Percentiles rank a stretch among this genome's conserved stretches.
Evolutionary conservation across 2,797 vertebrate genomes (phyloP).

Genomic region (Triplophysa bombifrons): DNA sequence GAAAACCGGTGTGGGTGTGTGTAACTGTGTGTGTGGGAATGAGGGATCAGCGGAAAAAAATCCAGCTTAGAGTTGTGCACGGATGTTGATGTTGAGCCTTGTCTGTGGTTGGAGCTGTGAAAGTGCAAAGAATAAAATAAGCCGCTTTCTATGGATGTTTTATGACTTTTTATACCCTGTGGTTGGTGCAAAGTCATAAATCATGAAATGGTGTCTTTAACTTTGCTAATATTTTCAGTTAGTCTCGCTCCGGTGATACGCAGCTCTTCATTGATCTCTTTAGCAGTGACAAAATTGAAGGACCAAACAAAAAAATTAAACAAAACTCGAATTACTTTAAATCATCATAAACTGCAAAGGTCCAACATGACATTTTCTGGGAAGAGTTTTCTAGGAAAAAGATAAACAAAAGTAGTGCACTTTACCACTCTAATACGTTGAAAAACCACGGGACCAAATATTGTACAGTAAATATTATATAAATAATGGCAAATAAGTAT

Average conservation of each 20-base stretch:
- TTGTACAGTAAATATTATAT: background rate
- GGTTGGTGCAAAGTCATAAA: background rate
- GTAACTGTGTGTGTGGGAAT: constrained; percentile 14
- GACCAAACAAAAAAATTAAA: background rate
- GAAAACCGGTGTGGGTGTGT: constrained; percentile 52
- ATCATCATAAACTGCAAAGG: background rate
- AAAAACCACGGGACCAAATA: background rate
- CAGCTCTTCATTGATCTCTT: too few species aligned
- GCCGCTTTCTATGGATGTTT: background rate
- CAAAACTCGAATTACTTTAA: background rate
- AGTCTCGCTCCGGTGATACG: background rate
- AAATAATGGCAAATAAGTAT: background rate
- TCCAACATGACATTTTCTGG: background rate
- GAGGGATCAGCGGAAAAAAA: background rate
- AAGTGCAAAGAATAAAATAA: background rate
- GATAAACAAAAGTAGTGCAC: background rate
- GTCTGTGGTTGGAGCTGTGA: background rate
- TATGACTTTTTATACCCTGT: background rate
- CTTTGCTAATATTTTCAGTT: background rate
- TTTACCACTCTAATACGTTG: background rate
- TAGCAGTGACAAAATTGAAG: background rate
- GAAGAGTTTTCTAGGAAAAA: too few species aligned
- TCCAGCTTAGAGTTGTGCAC: background rate
- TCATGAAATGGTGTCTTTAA: background rate
- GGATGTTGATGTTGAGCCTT: background rate